Evolutionary conservation across 2,888 invertebrate genomes (phyloP), one percentile per base, ranked within the genome.

Genomic region (Habrosyne pyritoides): DNA sequence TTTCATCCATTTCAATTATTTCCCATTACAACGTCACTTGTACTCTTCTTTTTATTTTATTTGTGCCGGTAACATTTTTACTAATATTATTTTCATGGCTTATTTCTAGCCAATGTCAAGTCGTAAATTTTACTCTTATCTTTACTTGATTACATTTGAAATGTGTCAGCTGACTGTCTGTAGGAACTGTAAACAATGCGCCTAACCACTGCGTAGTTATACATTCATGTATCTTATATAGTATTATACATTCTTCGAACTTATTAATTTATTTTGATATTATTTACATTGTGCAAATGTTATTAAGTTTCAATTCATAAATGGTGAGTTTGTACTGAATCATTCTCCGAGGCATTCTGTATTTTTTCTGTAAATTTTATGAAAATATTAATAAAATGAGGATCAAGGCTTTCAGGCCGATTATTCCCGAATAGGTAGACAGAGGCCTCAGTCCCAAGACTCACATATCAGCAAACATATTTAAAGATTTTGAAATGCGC

Each of bases 121-220:
- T 42, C 14, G 42, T 42, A 18, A 14, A 14, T 42, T n/a, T n/a
- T 42, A n/a, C 14, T 14, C 12, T 12, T 2, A 12, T 33, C 10
- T 33, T 2, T 12, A n/a, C 36, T 36, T 36, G n/a, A 24, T 36
- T 1, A 36, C n/a, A 36, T 36, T 36, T 36, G 14, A n/a, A 14
- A 14, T 14, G 36, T 36, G 36, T 36, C 26, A 47, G 10, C 12
- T 47, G 55, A 53, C 53, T 42, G 2, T 53, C 60, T 69, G 69
- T 71, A 70, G 66, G 73, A 61, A 50, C 52, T 55, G 57, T 67
- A 69, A 67, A 68, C 63, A 72, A 53, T 55, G 42, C 6, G 21
- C 54, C 67, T 67, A 71, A 69, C 71, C 73, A 60, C 64, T 24
- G n/a, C 24, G 21, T 55, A 54, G 52, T 68, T 70, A 63, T 61